A percentile compares a stretch with the other conserved stretches of the same genome.
Evolutionary conservation across 2,888 invertebrate genomes (phyloP).

Genomic region (Temnothorax unifasciatus): DNA sequence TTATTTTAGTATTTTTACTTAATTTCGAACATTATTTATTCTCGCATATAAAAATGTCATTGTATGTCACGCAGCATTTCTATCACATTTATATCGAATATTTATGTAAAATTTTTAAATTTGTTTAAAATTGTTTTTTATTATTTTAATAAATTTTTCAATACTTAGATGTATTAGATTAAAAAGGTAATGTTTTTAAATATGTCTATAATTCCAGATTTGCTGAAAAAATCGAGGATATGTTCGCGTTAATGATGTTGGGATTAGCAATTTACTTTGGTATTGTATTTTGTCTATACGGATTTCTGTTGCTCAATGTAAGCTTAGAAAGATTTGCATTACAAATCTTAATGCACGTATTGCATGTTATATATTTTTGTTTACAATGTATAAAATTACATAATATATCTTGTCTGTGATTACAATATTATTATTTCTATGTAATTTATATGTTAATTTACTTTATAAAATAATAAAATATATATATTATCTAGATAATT

Average conservation of each 20-base stretch:
- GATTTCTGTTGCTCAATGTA: constrained; percentile 39
- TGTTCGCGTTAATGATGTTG: constrained; percentile 45
- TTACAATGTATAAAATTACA: background rate
- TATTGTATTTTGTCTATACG: constrained; percentile 35
- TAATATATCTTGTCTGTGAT: background rate
- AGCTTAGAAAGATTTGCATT: constrained; percentile 3
- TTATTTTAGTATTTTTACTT: too few species aligned
- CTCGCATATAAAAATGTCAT: background rate
- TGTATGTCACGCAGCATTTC: background rate
- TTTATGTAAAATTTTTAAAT: background rate
- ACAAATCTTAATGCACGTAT: background rate
- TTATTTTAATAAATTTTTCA: background rate
- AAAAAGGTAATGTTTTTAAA: background rate
- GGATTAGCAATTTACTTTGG: constrained; percentile 49
- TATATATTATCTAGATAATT: background rate
- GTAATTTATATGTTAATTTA: constrained; percentile 11
- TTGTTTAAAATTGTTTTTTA: background rate
- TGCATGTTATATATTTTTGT: background rate
- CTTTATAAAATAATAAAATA: background rate
- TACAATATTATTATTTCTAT: background rate
- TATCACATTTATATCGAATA: background rate
- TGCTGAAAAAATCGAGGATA: constrained; percentile 28
- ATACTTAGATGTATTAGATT: background rate
- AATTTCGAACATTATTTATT: background rate
- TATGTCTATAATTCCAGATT: constrained; percentile 26